phyloP scores from a whole-genome alignment of 2,888 invertebrate species.

The Nymphalis urticae region DNA sequence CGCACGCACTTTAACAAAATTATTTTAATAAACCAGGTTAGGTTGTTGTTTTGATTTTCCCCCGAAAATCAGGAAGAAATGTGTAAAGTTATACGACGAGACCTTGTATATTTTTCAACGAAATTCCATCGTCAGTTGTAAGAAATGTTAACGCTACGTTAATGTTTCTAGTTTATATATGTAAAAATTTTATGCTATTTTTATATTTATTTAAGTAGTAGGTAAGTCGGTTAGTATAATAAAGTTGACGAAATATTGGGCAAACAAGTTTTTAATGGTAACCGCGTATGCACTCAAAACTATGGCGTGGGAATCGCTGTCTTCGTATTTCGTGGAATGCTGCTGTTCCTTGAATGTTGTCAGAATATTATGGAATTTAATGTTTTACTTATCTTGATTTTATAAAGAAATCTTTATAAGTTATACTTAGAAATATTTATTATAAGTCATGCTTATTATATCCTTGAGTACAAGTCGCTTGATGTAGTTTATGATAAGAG shows the following conservation, averaged over 20 bases:
- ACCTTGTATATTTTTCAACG: constrained; percentile 23
- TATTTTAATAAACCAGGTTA: constrained; percentile 79
- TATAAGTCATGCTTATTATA: constrained; percentile 5
- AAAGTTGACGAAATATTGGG: constrained; percentile 32
- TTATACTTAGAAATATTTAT: constrained; percentile 7
- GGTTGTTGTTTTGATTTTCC: constrained; percentile 65
- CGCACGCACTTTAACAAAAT: constrained; percentile 77
- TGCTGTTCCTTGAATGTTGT: constrained; percentile 9
- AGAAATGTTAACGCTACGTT: constrained; percentile 29
- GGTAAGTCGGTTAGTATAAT: constrained; percentile 26
- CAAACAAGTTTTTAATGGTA: constrained; percentile 38
- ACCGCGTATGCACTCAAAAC: constrained; percentile 32
- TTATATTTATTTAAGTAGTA: constrained; percentile 13
- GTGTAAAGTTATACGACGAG: constrained; percentile 35
- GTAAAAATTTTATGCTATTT: constrained; percentile 18
- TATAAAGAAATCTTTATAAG: constrained; percentile 9
- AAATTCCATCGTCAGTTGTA: constrained; percentile 27
- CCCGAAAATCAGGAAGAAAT: constrained; percentile 39
- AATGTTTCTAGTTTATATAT: constrained; percentile 26
- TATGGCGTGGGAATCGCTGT: constrained; percentile 35
- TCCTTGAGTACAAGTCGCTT: neutral
- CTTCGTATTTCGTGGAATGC: constrained; percentile 33
- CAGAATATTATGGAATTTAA: constrained; percentile 31
- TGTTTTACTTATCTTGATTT: constrained; percentile 22
- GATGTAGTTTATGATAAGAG: neutral